Conservation (phyloP, 2,113 vertebrate species). For the Ictalurus punctatus region DNA sequence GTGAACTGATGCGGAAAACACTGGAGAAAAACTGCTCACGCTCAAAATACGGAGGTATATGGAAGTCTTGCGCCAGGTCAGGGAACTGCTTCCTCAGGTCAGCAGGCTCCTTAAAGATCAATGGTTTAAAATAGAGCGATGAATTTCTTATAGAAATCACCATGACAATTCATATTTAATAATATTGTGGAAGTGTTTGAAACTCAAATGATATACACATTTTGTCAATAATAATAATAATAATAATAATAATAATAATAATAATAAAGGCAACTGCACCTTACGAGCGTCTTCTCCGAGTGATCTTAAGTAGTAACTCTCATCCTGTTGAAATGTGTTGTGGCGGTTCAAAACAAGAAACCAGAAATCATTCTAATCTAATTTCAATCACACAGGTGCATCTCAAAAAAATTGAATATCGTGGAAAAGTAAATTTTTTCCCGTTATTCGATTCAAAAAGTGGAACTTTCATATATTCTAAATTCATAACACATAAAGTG, state of each 20-base stretch:
- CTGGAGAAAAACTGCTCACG: conserved; percentile 91
- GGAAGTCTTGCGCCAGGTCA: conserved; percentile 82
- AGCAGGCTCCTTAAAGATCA: conserved; percentile 82
- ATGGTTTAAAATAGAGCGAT: not conserved
- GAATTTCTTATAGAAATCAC: not conserved
- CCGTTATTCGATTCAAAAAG: too few relatives aligned
- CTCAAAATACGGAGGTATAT: conserved; percentile 84
- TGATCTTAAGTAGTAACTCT: conserved; percentile 94
- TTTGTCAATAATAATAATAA: not conserved
- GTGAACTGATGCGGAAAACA: conserved; percentile 94
- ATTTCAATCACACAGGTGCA: not conserved
- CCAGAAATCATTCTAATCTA: not conserved
- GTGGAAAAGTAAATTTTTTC: too few relatives aligned
- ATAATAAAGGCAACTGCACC: conserved; percentile 68
- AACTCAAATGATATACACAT: not conserved
- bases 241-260: not conserved
- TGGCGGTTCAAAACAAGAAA: not conserved
- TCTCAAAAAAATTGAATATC: too few relatives aligned
- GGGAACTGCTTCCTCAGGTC: conserved; percentile 92
- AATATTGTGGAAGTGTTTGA: not conserved
- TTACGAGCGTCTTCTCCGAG: conserved; percentile 90
- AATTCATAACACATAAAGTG: too few relatives aligned
- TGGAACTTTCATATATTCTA: too few relatives aligned
- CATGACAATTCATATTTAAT: not conserved
- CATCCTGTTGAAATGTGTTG: conserved; percentile 74